Evolutionary conservation across 2,888 invertebrate species (phyloP), one percentile per base, ranked within the genome.

Genomic region (Eilema caniola): DNA sequence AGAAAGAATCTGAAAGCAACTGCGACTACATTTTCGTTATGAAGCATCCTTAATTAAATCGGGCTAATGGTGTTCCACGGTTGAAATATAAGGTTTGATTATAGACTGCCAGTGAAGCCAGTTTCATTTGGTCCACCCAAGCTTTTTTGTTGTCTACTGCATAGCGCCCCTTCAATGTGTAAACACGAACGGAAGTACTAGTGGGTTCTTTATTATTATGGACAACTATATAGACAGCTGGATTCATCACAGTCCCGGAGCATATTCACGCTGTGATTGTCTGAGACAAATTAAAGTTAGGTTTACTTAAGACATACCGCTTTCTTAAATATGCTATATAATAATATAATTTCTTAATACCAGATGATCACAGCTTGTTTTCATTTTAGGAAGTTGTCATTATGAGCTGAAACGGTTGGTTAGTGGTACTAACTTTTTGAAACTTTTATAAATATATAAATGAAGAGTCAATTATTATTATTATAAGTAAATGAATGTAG

Each of bases 101-200:
- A n/a, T n/a, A 77, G 71, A 70, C 75, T 66, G 68, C 47, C 65
- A 79, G 73, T 56, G 72, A 66, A 79, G 69, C 53, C 69, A 76
- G 61, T 77, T 70, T 71, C 72, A 79, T 72, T 75, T 70, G 71
- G 73, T 74, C 72, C 71, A 70, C 33, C 71, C 70, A 64, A 77
- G 61, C 47, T 62, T 66, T 80, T 74, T 81, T 81, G 70, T 71
- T 69, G 66, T 62, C 59, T 73, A 71, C 74, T 79, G 73, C 66
- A 82, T 62, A 74, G 69, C 73, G 73, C 75, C 77, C 80, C 77
- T 79, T 68, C 66, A 67, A 62, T 70, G 62, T 66, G 71, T 73
- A 79, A 80, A 82, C 77, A 80, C 70, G 73, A 77, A 77, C 65
- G 66, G 59, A 68, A 66, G 67, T 67, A 71, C 53, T 11, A 20